Base-by-base conservation (phyloP, 1,140 invertebrate genomes). In the Cydia amplana region DNA sequence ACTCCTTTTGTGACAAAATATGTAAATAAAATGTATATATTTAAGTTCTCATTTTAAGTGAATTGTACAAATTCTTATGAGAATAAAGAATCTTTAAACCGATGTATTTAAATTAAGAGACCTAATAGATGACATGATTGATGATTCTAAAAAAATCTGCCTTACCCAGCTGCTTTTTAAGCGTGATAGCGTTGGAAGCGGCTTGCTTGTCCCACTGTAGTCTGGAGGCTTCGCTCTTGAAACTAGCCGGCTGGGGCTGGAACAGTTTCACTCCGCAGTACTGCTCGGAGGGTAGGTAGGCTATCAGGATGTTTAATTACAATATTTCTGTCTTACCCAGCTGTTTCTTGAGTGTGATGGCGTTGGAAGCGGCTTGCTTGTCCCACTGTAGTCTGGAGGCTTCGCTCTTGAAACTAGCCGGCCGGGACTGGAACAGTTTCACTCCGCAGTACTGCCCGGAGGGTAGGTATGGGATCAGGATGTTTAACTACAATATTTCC, bases 201-300 rank as follows among this genome's bases (percentile, higher is more conserved):
- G 93, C 92, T 9, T 94, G 93, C 67, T 94, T 94, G 70, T 95
- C 91, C 95, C 95, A 96, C 46, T 94, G 93, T 1, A 94, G 76
- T 25, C 93, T 87, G 0, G 92, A 93, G 18, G 93, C 91, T 5
- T 95, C 91, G 74, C 82, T 91, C 75, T 87, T 87, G 79, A 90
- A 91, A 28, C 72, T 82, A 2, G 77, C 73, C 0, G 89, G 91
- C 18, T 86, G 64, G 0, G 83, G 83, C 23, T 88, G 88, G 83
- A 92, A 92, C 36, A 93, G 79, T 76, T 95, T 94, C 55, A 96
- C 94, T 23, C 95, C 95, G n/a, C 95, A 89, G 74, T 94, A 94
- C 83, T 94, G 93, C 0, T 94, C 94, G 0, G 92, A 87, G 1
- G 94, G 93, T 51, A 95, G 93, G 46, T 94, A 94, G 0, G 94